A percentile compares a stretch with the other conserved stretches of the same genome.
phyloP scores from a whole-genome alignment of 1,140 invertebrate species.

The Bombus confusus region DNA sequence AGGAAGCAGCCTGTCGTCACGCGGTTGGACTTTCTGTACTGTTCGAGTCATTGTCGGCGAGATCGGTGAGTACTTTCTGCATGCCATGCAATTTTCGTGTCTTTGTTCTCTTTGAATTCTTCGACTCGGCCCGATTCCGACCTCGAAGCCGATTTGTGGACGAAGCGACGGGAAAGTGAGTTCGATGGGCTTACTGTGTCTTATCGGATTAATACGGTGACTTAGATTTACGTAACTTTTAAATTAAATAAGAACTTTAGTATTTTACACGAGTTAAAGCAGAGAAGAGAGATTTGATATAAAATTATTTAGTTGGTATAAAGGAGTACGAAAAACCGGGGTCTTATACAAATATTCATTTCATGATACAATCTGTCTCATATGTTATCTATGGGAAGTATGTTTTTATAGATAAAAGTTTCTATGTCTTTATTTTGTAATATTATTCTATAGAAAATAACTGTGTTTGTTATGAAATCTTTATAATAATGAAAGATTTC shows the following conservation, averaged over 20 bases:
- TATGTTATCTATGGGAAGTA: too few species aligned
- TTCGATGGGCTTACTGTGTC: background rate
- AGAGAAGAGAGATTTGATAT: too few species aligned
- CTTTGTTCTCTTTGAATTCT: background rate
- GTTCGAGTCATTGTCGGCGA: background rate
- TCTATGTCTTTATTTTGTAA: background rate
- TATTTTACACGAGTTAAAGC: background rate
- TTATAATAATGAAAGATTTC: background rate
- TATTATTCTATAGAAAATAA: background rate
- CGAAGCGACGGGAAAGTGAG: constrained; percentile 13
- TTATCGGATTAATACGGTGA: background rate
- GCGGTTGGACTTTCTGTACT: background rate
- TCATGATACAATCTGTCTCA: background rate
- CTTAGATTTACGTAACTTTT: background rate
- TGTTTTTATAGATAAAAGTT: background rate
- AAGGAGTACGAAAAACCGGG: accelerated
- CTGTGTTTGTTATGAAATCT: background rate
- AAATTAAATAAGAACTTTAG: background rate
- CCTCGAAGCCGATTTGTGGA: background rate
- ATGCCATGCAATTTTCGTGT: constrained; percentile 16
- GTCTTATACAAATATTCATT: background rate
- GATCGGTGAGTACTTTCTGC: constrained; percentile 33
- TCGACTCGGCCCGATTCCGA: background rate
- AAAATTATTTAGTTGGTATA: background rate
- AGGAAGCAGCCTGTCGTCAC: constrained; percentile 33